These are phyloP conservation scores for Orthochromis malagaraziensis DNA, from an alignment of 2,113 vertebrate species.

Conservation along the genomic window DNA sequence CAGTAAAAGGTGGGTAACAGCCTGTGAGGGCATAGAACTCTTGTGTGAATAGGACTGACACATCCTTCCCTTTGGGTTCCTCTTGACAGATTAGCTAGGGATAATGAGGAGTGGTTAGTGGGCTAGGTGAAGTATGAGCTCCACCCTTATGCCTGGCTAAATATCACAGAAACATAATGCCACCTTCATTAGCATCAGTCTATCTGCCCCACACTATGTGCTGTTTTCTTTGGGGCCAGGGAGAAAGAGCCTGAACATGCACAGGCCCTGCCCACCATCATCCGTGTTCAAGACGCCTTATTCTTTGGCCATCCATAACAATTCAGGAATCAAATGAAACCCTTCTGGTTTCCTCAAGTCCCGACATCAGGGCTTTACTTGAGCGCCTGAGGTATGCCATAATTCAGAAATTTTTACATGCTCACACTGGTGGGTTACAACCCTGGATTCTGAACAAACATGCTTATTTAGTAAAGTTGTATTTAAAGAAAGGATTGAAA, in stretches of 20 bases:
- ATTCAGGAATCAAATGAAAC: constrained; percentile 51
- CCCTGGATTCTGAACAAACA: constrained; percentile 49
- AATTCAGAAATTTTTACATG: constrained; percentile 33
- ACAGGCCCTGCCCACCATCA: constrained; percentile 50
- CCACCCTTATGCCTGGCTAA: constrained; percentile 37
- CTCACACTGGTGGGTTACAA: constrained; percentile 21
- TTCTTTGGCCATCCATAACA: constrained; percentile 59
- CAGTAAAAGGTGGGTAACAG: background rate
- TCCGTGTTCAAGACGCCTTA: constrained; percentile 30
- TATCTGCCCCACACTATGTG: constrained; percentile 27
- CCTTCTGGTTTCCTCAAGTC: constrained; percentile 42
- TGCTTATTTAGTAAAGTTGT: constrained; percentile 12
- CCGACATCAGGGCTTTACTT: constrained; percentile 25
- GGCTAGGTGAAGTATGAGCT: constrained; percentile 6
- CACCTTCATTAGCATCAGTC: constrained; percentile 51
- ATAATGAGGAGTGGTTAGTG: constrained; percentile 23
- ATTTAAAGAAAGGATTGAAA: constrained; percentile 13
- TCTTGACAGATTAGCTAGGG: constrained; percentile 9
- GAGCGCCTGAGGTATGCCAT: constrained; percentile 33
- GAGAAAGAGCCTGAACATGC: constrained; percentile 24
- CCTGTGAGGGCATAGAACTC: background rate
- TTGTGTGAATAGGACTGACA: background rate
- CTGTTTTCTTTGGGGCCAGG: constrained; percentile 59
- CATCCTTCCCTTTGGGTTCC: background rate
- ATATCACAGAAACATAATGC: constrained; percentile 48